Conservation (phyloP, 2,888 invertebrate genomes). For the Tetragnatha montana region DNA sequence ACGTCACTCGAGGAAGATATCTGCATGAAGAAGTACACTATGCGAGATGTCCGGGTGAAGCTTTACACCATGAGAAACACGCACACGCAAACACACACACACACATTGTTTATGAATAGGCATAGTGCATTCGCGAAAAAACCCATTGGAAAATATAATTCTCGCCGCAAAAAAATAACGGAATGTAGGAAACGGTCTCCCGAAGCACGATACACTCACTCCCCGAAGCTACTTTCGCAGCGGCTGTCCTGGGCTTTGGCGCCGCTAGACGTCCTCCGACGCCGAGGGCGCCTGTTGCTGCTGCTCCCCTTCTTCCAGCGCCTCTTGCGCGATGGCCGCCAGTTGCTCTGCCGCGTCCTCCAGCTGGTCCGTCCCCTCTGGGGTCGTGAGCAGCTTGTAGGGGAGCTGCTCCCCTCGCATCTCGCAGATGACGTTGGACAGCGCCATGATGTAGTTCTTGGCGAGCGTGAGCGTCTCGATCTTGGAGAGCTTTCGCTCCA, state of each 20-base stretch:
- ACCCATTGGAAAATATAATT: conserved; percentile 26
- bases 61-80: not conserved
- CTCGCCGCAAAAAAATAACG: conserved; percentile 25
- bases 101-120: not conserved
- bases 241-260: too few species aligned
- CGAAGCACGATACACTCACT: not conserved
- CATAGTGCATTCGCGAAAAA: conserved; percentile 1
- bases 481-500: conserved; percentile 89
- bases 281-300: too few species aligned
- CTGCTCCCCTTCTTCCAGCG: too few species aligned
- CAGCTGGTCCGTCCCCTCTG: not conserved
- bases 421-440: conserved; percentile 88
- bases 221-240: not conserved
- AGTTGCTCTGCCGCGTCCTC: conserved; percentile 2
- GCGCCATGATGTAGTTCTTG: conserved; percentile 91
- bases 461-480: conserved; percentile 91
- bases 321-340: conserved; percentile 33
- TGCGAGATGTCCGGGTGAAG: conserved; percentile 13
- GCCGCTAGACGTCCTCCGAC: too few species aligned
- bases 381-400: conserved; percentile 62
- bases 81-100: not conserved
- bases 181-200: conserved; percentile 31
- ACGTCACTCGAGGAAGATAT: conserved; percentile 30
- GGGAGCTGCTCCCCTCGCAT: conserved; percentile 70
- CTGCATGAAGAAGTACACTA: conserved; percentile 3